Percentiles rank a stretch among this genome's conserved stretches.
Conservation (phyloP, 2,113 vertebrate genomes). For the Coptodon rendalli region DNA sequence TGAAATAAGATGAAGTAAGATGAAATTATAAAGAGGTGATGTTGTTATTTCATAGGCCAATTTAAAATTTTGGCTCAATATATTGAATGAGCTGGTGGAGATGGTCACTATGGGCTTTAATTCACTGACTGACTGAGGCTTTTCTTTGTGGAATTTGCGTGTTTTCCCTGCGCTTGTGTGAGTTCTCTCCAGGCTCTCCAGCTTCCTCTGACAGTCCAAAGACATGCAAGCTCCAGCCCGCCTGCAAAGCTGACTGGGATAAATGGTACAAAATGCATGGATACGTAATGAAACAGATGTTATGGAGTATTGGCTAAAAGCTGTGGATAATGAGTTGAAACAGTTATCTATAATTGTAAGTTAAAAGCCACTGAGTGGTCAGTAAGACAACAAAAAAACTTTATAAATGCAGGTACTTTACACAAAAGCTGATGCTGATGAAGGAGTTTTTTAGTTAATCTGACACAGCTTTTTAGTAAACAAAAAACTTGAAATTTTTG, state of each 20-base stretch:
- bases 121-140: rapidly evolving
- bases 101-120: rapidly evolving
- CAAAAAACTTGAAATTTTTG: background rate
- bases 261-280: background rate
- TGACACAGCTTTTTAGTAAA: background rate
- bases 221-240: background rate
- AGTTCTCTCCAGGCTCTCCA: background rate
- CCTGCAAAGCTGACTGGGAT: background rate
- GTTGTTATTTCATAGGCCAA: background rate
- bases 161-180: background rate
- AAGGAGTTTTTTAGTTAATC: background rate
- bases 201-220: background rate
- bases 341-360: background rate
- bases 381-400: background rate
- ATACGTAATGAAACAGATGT: background rate
- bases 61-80: rapidly evolving
- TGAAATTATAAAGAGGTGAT: background rate
- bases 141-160: background rate
- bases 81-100: background rate
- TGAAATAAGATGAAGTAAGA: background rate
- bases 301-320: background rate
- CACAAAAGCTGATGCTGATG: background rate
- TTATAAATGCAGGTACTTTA: background rate
- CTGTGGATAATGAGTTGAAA: background rate
- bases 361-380: background rate